Percentiles rank a stretch among this genome's conserved stretches.
phyloP scores from a whole-genome alignment of 2,797 vertebrate genomes.

The Lophius americanus region DNA sequence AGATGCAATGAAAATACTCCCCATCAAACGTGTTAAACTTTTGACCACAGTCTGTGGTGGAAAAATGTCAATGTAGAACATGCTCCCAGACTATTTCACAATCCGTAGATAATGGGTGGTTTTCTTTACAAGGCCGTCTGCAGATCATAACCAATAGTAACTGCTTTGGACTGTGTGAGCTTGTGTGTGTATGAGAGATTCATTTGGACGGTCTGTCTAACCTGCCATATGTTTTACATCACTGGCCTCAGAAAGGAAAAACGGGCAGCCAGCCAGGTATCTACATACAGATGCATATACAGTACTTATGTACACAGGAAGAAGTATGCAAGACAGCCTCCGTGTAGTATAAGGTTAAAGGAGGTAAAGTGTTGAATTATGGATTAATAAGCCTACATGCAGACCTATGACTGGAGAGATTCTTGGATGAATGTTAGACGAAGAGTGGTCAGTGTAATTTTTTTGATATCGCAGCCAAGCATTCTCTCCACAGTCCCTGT shows the following conservation, averaged over 20 bases:
- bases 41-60: conserved; percentile 15
- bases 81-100: conserved; percentile 41
- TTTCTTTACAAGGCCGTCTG: conserved; percentile 61
- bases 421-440: too few species aligned
- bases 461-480: too few species aligned
- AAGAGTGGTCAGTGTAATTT: too few species aligned
- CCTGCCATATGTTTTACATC: conserved; percentile 74
- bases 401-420: not conserved
- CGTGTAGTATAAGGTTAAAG: conserved; percentile 4
- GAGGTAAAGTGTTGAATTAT: conserved; percentile 11
- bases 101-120: conserved; percentile 55
- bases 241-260: conserved; percentile 23
- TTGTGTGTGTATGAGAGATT: conserved; percentile 50
- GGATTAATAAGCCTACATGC: not conserved
- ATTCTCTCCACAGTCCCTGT: not conserved
- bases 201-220: conserved; percentile 55
- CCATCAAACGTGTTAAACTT: not conserved
- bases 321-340: not conserved
- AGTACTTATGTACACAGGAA: conserved; percentile 19
- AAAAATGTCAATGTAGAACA: conserved; percentile 15
- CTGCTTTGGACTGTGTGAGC: conserved; percentile 23
- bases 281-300: conserved; percentile 30
- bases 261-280: conserved; percentile 28
- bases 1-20: conserved; percentile 1
- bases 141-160: conserved; percentile 51